Evolutionary conservation across 2,113 vertebrate species (phyloP).

Genomic region (Phoenicopterus ruber): DNA sequence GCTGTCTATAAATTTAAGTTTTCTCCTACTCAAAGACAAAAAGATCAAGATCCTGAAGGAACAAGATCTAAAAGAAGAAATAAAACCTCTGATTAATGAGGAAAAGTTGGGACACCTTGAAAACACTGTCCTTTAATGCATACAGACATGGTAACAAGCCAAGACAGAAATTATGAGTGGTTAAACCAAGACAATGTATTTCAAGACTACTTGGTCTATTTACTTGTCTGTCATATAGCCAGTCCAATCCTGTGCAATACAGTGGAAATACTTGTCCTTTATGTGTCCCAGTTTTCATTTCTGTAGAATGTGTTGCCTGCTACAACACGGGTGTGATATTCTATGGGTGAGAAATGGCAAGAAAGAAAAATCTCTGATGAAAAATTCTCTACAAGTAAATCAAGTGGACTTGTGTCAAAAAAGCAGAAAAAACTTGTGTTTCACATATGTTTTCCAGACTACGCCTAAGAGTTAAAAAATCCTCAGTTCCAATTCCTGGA

Average conservation of each 20-base stretch:
- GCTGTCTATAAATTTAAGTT: not conserved
- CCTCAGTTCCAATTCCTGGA: not conserved
- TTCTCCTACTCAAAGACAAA: not conserved
- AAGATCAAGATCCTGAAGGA: not conserved
- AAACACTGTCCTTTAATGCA: not conserved
- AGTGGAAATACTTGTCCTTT: not conserved
- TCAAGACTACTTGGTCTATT: not conserved
- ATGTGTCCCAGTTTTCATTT: not conserved
- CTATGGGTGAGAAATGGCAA: not conserved
- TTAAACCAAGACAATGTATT: not conserved
- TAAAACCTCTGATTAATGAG: not conserved
- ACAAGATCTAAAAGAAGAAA: not conserved
- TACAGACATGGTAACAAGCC: not conserved
- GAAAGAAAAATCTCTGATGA: not conserved
- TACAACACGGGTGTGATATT: not conserved
- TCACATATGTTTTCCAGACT: not conserved
- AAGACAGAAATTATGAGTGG: not conserved
- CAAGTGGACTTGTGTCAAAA: not conserved
- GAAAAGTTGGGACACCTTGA: not conserved
- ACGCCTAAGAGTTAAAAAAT: not conserved
- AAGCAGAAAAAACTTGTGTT: not conserved
- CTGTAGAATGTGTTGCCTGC: not conserved
- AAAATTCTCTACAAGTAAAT: not conserved
- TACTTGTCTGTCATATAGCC: not conserved
- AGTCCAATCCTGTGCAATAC: not conserved